phyloP scores from a whole-genome alignment of 2,797 vertebrate genomes.

The Mus minutoides region DNA sequence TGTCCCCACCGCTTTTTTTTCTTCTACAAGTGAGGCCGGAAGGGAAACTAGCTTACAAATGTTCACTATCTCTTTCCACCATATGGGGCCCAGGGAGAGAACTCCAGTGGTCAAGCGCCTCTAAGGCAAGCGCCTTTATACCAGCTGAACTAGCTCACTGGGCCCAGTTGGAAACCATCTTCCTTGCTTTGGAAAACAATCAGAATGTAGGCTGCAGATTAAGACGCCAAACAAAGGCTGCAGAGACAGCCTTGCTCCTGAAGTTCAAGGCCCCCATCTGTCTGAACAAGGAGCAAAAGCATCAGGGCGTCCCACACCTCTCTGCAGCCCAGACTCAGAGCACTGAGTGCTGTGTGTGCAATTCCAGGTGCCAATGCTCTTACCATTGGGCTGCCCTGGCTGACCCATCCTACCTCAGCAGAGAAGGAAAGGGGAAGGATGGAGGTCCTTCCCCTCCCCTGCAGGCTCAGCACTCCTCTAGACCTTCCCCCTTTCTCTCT shows the following conservation, averaged over 20 bases:
- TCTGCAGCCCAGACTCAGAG: not conserved
- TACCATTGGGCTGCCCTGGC: not conserved
- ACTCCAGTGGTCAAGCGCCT: not conserved
- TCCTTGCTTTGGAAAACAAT: not conserved
- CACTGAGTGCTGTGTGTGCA: not conserved
- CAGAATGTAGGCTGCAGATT: rapidly evolving
- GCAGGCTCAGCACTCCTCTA: not conserved
- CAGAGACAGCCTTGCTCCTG: not conserved
- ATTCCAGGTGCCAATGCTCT: not conserved
- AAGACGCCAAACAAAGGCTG: rapidly evolving
- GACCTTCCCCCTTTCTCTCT: not conserved
- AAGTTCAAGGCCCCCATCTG: not conserved
- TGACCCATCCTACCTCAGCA: too few relatives aligned
- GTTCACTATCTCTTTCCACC: not conserved
- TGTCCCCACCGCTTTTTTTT: not conserved
- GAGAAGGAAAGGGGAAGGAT: too few relatives aligned
- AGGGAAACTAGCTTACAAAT: rapidly evolving
- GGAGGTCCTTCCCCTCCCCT: not conserved
- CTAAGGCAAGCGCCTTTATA: not conserved
- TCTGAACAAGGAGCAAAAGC: too few relatives aligned
- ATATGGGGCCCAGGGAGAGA: not conserved
- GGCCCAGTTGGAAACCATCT: not conserved
- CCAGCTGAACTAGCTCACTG: not conserved
- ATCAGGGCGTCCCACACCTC: not conserved
- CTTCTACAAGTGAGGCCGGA: not conserved